These are phyloP conservation scores for Phylloscopus collybita DNA, from an alignment of 2,797 vertebrate species.

Conservation along the genomic window DNA sequence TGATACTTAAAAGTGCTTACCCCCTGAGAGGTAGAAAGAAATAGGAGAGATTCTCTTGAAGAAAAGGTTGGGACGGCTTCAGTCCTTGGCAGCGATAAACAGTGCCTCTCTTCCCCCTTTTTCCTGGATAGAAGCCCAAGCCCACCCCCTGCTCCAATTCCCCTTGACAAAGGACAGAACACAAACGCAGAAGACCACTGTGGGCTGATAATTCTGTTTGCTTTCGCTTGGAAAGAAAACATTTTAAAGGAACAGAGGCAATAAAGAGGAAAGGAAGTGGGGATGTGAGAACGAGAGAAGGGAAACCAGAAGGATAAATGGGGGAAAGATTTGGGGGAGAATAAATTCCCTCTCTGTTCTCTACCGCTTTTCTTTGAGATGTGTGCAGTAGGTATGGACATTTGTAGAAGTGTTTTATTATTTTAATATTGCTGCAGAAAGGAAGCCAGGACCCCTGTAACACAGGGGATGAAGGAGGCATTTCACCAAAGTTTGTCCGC, in stretches of 20 bases:
- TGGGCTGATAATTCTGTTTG: not conserved
- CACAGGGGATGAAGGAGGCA: not conserved
- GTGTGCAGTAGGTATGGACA: not conserved
- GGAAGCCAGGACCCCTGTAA: not conserved
- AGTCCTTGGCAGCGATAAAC: not conserved
- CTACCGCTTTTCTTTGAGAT: not conserved
- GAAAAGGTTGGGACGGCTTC: not conserved
- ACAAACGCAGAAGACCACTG: not conserved
- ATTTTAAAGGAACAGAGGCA: not conserved
- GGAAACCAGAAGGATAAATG: not conserved
- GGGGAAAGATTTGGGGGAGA: not conserved
- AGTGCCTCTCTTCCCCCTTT: not conserved
- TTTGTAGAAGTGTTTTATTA: not conserved
- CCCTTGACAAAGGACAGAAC: not conserved
- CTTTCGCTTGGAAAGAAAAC: not conserved
- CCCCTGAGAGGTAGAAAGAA: not conserved
- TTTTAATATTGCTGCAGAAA: not conserved
- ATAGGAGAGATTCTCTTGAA: not conserved
- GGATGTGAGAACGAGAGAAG: not conserved
- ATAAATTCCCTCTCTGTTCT: not conserved
- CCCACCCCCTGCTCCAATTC: conserved; percentile 14
- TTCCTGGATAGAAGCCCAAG: not conserved
- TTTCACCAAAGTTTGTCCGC: not conserved
- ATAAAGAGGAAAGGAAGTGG: not conserved
- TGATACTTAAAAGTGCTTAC: not conserved